Base-by-base conservation (phyloP, 2,888 invertebrate species). In the Mythimna albipuncta region DNA sequence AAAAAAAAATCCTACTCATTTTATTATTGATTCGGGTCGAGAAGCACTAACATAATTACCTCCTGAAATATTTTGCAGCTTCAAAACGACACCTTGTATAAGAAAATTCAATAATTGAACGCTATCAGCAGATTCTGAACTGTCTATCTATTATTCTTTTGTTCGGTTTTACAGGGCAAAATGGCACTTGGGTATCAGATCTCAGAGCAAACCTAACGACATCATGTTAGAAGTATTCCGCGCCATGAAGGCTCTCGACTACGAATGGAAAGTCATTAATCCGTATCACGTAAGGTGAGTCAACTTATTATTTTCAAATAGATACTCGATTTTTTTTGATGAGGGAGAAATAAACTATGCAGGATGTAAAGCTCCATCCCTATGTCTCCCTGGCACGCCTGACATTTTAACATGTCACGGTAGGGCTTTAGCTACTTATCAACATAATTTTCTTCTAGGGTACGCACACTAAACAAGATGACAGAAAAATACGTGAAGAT, bases 221-320 rank as follows among this genome's bases (percentile, higher is more conserved):
- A 99, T 99, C 69, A 99, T 99, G 99, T 98, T 99, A 93, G 99
- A 99, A 95, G 99, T 99, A 0, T 99, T 99, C 94, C 97, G 99
- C 82, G 99, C 99, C 0, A 99, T 99, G 99, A 99, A 99, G 94
- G 98, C 99, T 2, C 97, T 99, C 11, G 98, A 99, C 95, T 99
- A 99, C 95, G 99, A 99, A 94, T 99, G 99, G 99, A 99, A 99
- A 95, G 98, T 99, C 65, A 98, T 99, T 83, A 99, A 99, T 95
- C 98, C 99, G 0, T 99, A 98, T 91, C 99, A 99, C 92, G 99
- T 99, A 52, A 97, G 96, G 96, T 96, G 80, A 86, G 84, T 64
- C 2, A 50, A 52, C 47, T 47, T 16, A 16, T 16, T 47, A 16
- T 16, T 16, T 44, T 16, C 47, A 47, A 47, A 47, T 47, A 16